These are phyloP conservation scores for Emberiza fucata DNA, from an alignment of 2,113 vertebrate genomes.

Conservation along the genomic window DNA sequence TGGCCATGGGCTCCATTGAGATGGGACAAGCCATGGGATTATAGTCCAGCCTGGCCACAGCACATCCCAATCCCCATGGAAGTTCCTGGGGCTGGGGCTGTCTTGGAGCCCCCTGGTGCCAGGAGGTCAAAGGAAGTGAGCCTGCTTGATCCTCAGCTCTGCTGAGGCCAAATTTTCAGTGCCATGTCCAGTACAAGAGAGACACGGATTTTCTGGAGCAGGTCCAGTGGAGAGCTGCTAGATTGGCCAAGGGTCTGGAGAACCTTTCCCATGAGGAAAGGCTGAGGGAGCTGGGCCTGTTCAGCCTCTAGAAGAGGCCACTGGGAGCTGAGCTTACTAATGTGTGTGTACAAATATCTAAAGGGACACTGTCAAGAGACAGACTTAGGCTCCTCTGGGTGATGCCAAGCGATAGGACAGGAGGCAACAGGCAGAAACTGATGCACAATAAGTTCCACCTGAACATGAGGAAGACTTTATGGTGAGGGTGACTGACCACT, in stretches of 20 bases:
- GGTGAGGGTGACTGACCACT: no score
- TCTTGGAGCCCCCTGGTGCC: fast-evolving
- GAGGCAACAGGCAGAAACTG: neutral
- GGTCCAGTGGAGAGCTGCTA: neutral
- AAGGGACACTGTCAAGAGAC: neutral
- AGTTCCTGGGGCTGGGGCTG: neutral
- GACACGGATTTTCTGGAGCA: neutral
- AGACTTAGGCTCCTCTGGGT: neutral
- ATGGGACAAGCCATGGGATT: fast-evolving
- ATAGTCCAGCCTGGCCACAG: fast-evolving
- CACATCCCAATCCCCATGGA: fast-evolving
- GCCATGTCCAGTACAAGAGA: fast-evolving
- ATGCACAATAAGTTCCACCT: neutral
- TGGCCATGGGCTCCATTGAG: fast-evolving
- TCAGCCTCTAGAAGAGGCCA: neutral
- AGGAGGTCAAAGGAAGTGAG: neutral
- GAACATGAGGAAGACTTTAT: neutral
- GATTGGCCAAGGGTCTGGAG: neutral
- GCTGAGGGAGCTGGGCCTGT: neutral
- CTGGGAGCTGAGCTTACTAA: neutral
- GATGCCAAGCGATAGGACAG: neutral
- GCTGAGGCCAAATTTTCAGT: neutral
- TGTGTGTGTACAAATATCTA: no score
- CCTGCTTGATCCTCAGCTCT: neutral
- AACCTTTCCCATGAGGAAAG: neutral